These are phyloP conservation scores for Troglohyphantes excavatus DNA, from an alignment of 2,888 invertebrate species.

Conservation along the genomic window DNA sequence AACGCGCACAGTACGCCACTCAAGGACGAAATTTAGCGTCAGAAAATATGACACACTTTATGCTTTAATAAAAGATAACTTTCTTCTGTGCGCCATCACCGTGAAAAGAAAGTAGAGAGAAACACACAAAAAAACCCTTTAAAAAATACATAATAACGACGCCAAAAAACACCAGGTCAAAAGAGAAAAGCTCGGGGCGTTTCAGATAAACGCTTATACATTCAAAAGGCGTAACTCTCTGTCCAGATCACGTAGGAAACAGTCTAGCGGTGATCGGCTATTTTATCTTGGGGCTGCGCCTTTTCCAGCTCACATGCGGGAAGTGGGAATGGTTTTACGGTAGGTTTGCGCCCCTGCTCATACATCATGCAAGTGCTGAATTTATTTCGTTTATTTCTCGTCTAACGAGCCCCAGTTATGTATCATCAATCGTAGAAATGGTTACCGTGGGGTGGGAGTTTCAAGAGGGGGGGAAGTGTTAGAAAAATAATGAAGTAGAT, in stretches of 20 bases:
- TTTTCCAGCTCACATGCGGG: neutral
- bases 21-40: conserved; percentile 58
- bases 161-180: conserved; percentile 22
- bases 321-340: conserved; percentile 47
- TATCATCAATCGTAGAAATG: conserved; percentile 44
- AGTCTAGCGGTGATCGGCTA: conserved; percentile 16
- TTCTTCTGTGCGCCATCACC: neutral
- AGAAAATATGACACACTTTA: conserved; percentile 48
- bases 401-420: conserved; percentile 44
- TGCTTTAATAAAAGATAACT: conserved; percentile 63
- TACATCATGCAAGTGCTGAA: conserved; percentile 61
- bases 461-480: too few species aligned
- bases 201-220: conserved; percentile 49
- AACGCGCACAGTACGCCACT: conserved; percentile 34
- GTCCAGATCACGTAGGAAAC: conserved; percentile 68
- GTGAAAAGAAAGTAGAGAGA: neutral
- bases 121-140: neutral
- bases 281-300: conserved; percentile 15
- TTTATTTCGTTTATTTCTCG: conserved; percentile 55
- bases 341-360: conserved; percentile 37
- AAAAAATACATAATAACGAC: conserved; percentile 33
- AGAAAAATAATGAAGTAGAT: too few species aligned
- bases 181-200: neutral
- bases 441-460: too few species aligned
- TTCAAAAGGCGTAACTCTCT: conserved; percentile 61